These are phyloP conservation scores for Allygus modestus DNA, from an alignment of 2,888 invertebrate species.

Conservation along the genomic window DNA sequence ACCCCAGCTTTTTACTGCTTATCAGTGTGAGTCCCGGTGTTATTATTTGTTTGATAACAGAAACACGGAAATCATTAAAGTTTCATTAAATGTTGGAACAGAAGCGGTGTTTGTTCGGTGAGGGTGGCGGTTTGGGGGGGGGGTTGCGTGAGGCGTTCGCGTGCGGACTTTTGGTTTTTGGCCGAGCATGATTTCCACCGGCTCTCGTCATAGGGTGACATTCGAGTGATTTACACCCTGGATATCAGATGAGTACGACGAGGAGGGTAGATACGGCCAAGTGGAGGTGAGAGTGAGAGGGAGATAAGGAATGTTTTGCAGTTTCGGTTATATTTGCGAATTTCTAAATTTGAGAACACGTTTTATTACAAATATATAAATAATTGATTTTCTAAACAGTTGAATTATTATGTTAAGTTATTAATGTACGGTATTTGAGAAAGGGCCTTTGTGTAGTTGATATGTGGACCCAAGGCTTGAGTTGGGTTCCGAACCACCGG, in stretches of 20 bases:
- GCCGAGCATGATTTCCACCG: slow-evolving; percentile 26
- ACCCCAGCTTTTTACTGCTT: slow-evolving; percentile 14
- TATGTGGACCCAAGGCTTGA: too few species aligned
- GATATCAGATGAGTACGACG: slow-evolving; percentile 20
- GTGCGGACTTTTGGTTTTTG: slow-evolving; percentile 22
- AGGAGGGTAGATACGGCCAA: slow-evolving; percentile 22
- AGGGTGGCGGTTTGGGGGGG: not conserved
- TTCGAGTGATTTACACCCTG: not conserved
- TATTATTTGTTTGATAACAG: slow-evolving; percentile 33
- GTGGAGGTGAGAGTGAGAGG: not conserved
- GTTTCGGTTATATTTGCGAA: not conserved
- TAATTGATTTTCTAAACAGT: too few species aligned
- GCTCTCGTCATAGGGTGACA: slow-evolving; percentile 41
- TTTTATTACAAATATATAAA: too few species aligned
- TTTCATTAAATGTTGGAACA: slow-evolving; percentile 36
- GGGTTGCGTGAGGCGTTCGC: slow-evolving; percentile 30
- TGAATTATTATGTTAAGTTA: too few species aligned
- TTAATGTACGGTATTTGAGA: too few species aligned
- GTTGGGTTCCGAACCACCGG: too few species aligned
- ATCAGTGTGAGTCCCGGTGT: slow-evolving; percentile 16
- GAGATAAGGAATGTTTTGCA: not conserved
- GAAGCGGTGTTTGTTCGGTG: not conserved
- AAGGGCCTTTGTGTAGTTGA: too few species aligned
- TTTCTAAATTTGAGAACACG: too few species aligned
- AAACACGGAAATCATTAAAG: slow-evolving; percentile 33